A percentile compares a stretch with the other conserved stretches of the same genome.
Conservation (phyloP, 1,140 invertebrate species). For the Diorhabda sublineata region DNA sequence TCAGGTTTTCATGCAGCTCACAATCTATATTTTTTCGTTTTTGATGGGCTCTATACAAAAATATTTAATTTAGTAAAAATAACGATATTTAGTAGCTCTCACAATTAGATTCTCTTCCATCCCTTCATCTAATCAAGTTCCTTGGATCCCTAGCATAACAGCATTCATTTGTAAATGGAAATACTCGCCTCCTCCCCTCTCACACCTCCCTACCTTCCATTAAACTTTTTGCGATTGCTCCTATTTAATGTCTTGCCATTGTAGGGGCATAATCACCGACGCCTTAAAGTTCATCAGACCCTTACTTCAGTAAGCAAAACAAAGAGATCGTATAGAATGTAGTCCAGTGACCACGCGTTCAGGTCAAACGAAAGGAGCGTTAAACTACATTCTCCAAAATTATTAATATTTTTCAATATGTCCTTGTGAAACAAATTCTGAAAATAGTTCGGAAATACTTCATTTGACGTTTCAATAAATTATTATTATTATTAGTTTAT, state of each 20-base stretch:
- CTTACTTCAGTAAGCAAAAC: conserved; percentile 23
- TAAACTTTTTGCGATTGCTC: conserved; percentile 14
- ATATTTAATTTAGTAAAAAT: not conserved
- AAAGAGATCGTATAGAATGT: conserved; percentile 16
- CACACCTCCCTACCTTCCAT: not conserved
- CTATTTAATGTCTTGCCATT: conserved; percentile 20
- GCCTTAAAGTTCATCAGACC: conserved; percentile 22
- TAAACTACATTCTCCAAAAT: too few relatives aligned
- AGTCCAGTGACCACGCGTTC: too few relatives aligned
- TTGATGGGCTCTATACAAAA: too few relatives aligned
- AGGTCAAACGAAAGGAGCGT: too few relatives aligned
- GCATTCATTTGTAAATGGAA: not conserved
- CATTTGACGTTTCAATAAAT: too few relatives aligned
- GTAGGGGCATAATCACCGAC: conserved; percentile 20
- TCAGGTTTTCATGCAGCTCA: too few relatives aligned
- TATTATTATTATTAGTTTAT: too few relatives aligned
- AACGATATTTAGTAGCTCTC: not conserved
- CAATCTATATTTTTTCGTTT: too few relatives aligned
- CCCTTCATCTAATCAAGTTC: conserved; percentile 1
- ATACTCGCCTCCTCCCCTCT: not conserved
- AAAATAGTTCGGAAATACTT: too few relatives aligned
- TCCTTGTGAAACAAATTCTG: too few relatives aligned
- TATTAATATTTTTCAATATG: too few relatives aligned
- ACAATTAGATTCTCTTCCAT: not conserved
- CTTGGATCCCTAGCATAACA: not conserved